Base-by-base conservation (phyloP, 2,888 invertebrate species). In the Tromatobia lineatoria region DNA sequence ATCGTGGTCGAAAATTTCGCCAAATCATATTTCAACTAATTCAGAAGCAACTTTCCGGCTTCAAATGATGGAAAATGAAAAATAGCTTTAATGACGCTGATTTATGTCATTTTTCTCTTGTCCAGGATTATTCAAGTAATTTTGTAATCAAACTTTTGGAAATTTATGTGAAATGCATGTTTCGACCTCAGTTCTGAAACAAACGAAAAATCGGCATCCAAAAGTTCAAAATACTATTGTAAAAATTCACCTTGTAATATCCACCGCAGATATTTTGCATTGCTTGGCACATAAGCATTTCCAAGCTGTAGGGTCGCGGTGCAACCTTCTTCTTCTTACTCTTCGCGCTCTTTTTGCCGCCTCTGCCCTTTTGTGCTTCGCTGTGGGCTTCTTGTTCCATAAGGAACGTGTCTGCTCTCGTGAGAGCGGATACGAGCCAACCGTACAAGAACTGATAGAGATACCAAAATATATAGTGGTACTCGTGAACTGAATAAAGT, bases 401-500 rank as follows among this genome's bases (percentile, higher is more conserved):
- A 18, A 98, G 94, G 87, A 98, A 96, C 29, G 96, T 97, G 90
- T 99, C 98, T 0, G 99, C 99, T 83, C 99, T 95, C 0, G 97
- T 97, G 54, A 99, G 94, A 0, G 99, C 98, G 0, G 99, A 99
- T 2, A 98, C 96, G 83, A 99, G 94, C 97, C 99, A 99, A 8
- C 98, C 98, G 93, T 98, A 99, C 3, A 99, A 94, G 93, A 98
- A 98, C 94, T 99, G 99, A 94, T 98, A 98, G 34, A 99, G 95
- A 94, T 99, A 98, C 98, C 98, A 99, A 94, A 97, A 99, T 88
- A 99, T 97, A 93, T 99, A 99, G 90, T 98, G 97, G 94, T 98
- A 99, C 94, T 99, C 99, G 93, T 99, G 99, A 29, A 97, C 96
- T 81, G 98, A 98, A 94, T 99, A 99, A 45, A 99, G 94, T 94